A percentile compares a stretch with the other conserved stretches of the same genome.
Conservation (phyloP, 2,888 invertebrate genomes). For the Emmelina monodactyla region DNA sequence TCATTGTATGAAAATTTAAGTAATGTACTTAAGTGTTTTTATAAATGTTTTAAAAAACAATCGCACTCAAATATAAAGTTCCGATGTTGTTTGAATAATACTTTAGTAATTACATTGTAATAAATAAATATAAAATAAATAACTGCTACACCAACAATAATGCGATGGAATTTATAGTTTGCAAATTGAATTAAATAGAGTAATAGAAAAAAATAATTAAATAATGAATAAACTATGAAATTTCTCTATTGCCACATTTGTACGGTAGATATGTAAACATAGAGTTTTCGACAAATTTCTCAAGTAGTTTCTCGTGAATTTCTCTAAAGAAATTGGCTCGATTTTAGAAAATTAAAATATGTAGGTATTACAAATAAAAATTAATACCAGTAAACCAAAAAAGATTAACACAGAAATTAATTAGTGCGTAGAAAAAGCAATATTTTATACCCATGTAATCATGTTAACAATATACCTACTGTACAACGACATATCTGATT, state of each 20-base stretch:
- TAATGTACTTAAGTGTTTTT: too few species aligned
- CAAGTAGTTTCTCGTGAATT: conserved; percentile 46
- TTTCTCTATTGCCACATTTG: conserved; percentile 55
- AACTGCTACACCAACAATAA: conserved; percentile 34
- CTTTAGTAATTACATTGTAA: too few species aligned
- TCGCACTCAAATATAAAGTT: too few species aligned
- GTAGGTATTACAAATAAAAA: conserved; percentile 20
- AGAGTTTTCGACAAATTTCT: conserved; percentile 48
- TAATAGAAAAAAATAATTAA: conserved; percentile 21
- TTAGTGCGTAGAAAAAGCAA: conserved; percentile 48
- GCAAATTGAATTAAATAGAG: conserved; percentile 37
- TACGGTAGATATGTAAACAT: conserved; percentile 44
- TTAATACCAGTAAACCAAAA: conserved; percentile 33
- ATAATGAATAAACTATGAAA: conserved; percentile 40
- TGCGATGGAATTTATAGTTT: conserved; percentile 54
- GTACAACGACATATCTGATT: conserved; percentile 49
- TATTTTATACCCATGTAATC: conserved; percentile 46
- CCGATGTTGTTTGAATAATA: too few species aligned
- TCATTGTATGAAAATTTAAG: too few species aligned
- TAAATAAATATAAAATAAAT: conserved; percentile 8
- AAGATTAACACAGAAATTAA: conserved; percentile 16
- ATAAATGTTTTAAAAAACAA: too few species aligned
- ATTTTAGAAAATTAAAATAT: background rate
- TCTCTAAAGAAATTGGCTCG: conserved; percentile 24
- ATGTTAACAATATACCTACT: conserved; percentile 39